These are phyloP conservation scores for Fabriciana adippe DNA, from an alignment of 2,888 invertebrate genomes.

Conservation along the genomic window DNA sequence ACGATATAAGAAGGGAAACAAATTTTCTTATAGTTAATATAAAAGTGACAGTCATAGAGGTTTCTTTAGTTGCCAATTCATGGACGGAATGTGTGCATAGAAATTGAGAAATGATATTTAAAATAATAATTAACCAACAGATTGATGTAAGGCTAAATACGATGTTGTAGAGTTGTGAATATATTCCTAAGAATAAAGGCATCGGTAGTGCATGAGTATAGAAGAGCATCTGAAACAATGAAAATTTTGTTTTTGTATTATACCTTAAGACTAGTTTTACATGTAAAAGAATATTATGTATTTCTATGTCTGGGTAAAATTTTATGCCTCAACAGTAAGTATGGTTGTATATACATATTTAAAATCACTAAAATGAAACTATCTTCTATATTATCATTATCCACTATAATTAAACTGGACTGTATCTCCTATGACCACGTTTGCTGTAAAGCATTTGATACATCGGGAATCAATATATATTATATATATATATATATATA, in stretches of 20 bases:
- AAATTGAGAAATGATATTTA: conserved; percentile 66
- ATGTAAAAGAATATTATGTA: no score
- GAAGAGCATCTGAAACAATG: conserved; percentile 71
- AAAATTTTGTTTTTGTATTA: conserved; percentile 7
- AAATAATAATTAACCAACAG: conserved; percentile 57
- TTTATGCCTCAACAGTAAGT: no score
- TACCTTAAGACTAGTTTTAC: background rate
- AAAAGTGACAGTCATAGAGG: conserved; percentile 70
- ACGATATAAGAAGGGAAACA: conserved; percentile 65
- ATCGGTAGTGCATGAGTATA: conserved; percentile 68
- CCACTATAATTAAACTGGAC: no score
- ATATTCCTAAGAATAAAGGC: conserved; percentile 64
- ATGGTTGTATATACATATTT: no score
- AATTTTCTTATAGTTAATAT: conserved; percentile 73
- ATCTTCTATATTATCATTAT: no score
- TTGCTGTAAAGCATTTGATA: no score
- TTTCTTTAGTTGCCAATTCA: conserved; percentile 66
- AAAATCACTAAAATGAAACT: no score
- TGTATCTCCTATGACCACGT: no score
- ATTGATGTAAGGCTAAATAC: conserved; percentile 49
- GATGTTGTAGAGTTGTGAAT: conserved; percentile 54
- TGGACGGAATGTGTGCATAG: conserved; percentile 71
- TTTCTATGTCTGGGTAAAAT: no score
- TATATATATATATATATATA: no score
- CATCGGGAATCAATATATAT: no score